Evolutionary conservation across 2,797 vertebrate species (phyloP).

Genomic region (Xerus rutilus): DNA sequence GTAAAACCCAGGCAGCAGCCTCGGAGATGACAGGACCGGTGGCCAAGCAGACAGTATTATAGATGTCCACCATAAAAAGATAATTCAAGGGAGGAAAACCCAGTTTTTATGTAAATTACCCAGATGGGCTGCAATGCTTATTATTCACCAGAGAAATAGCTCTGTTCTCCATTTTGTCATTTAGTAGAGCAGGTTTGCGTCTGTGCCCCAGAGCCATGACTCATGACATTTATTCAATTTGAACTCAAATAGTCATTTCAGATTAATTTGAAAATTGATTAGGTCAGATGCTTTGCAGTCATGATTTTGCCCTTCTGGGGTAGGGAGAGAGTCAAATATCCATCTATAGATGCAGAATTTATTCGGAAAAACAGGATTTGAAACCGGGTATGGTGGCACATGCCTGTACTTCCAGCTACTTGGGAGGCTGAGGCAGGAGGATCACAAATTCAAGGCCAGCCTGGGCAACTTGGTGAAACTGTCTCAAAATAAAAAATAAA

Average conservation of each 20-base stretch:
- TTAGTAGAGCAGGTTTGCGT: neutral
- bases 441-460: too few species aligned
- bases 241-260: conserved; percentile 55
- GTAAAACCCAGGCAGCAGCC: neutral
- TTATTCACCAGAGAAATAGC: neutral
- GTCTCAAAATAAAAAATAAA: too few species aligned
- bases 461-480: too few species aligned
- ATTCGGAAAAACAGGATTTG: conserved; percentile 21
- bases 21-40: neutral
- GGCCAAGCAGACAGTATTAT: neutral
- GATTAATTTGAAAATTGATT: conserved; percentile 64
- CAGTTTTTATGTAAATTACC: conserved; percentile 27
- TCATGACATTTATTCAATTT: neutral
- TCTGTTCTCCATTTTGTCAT: neutral
- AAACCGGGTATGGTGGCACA: too few species aligned
- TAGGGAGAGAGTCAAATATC: neutral
- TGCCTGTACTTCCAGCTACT: too few species aligned
- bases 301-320: neutral
- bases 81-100: neutral
- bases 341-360: neutral
- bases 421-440: too few species aligned
- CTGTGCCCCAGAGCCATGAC: neutral
- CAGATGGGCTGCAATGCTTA: neutral
- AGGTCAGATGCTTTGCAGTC: conserved; percentile 14
- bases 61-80: neutral